Evolutionary conservation across 2,888 invertebrate species (phyloP), one percentile per base, ranked within the genome.

Genomic region (Zootermopsis nevadensis): DNA sequence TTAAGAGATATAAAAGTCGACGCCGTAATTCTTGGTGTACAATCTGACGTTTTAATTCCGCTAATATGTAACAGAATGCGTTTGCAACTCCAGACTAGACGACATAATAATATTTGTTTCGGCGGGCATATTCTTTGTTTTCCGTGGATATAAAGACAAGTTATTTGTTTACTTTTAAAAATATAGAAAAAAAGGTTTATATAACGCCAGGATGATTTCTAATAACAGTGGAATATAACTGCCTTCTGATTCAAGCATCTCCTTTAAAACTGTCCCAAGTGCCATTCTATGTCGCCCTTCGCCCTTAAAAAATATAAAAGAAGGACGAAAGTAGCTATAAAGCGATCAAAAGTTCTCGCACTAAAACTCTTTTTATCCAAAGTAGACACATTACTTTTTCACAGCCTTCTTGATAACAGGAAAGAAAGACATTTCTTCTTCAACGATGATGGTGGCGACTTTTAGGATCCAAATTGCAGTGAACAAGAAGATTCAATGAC

Each of bases 361-460:
- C n/a, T 60, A 60, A n/a, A 60, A 60, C 60, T 60, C n/a, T 60
- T 60, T 60, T 60, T 60, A 60, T 27, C 60, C 27, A 27, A 60
- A 60, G 60, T 60, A 60, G 27, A 8, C 60, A 27, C n/a, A 60
- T 60, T 60, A 60, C 27, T 60, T 12, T 27, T 60, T 60, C 27
- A 55, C 55, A n/a, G 8, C 60, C 60, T 27, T 60, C 15, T 60
- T 60, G 60, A 60, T 60, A 60, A 60, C 60, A 60, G 60, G 60
- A 60, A 60, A 60, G 60, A n/a, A 27, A 60, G 60, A 60, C 60
- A n/a, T 60, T 60, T 60, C 48, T 60, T 60, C n/a, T 60, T 10
- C 60, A 27, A 60, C 60, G n/a, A 60, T 60, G 60, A n/a, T 6
- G n/a, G 27, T 48, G 15, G 60, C n/a, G 27, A 60, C 27, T 60